Evolutionary conservation across 1,140 invertebrate species (phyloP).

Genomic region (Musca vetustissima): DNA sequence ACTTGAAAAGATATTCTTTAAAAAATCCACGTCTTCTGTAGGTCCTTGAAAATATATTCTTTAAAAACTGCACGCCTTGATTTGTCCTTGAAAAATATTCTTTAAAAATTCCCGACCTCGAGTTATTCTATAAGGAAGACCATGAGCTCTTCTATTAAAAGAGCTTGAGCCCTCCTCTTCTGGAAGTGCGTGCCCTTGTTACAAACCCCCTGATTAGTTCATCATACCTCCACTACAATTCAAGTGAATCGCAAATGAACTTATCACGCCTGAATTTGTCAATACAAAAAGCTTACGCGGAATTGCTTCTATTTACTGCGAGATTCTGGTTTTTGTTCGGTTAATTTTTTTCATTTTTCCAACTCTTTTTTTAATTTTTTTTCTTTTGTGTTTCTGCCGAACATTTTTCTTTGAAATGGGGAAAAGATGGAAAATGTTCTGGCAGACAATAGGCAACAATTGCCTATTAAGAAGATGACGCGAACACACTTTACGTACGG

Average conservation of each 20-base stretch:
- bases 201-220: not conserved
- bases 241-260: slow-evolving; percentile 14
- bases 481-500: too few species aligned
- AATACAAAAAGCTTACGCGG: slow-evolving; percentile 8
- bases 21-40: too few species aligned
- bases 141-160: too few species aligned
- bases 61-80: too few species aligned
- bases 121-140: too few species aligned
- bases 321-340: not conserved
- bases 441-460: slow-evolving; percentile 5
- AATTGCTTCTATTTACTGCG: not conserved
- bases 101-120: too few species aligned
- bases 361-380: slow-evolving; percentile 1
- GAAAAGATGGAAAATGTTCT: not conserved
- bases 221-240: not conserved
- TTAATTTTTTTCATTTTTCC: not conserved
- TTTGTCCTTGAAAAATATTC: too few species aligned
- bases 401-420: not conserved
- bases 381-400: not conserved
- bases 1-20: too few species aligned
- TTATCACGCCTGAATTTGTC: slow-evolving; percentile 24
- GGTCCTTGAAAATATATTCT: too few species aligned
- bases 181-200: not conserved
- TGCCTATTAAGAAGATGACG: slow-evolving; percentile 4
- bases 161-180: too few species aligned